Evolutionary conservation across 2,797 vertebrate species (phyloP), one percentile per base, ranked within the genome.

Genomic region (Cryptoprocta ferox): DNA sequence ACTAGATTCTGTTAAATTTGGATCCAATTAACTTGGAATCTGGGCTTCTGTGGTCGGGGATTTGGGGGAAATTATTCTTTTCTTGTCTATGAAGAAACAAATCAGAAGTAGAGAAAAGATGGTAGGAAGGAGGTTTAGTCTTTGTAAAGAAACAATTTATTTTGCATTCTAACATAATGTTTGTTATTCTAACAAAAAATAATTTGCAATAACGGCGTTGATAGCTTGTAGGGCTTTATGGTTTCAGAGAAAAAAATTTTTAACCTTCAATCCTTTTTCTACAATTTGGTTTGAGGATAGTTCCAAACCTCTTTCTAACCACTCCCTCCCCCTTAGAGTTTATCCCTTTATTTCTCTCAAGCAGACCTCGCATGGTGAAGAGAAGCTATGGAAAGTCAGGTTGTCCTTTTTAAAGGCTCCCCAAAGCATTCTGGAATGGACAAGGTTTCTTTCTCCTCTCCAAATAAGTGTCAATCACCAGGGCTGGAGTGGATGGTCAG

Each of bases 401-500:
- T 6, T 89, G 37, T n/a, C 78, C 61, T 45, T 83, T 76, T 39
- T 16, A 90, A 93, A 81, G 39, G 3, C 48, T 93, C 53, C 91
- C 35, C 79, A 42, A 73, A 92, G 50, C 53, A 82, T 42, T 37
- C 15, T 84, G 70, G 61, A 30, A 84, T 15, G 8, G 82, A 83
- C 65, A 79, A 16, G 28, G 84, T 92, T 93, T 95, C 85, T 85
- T 95, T 96, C n/a, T 95, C 37, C 53, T 87, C 65, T 94, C 73
- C 85, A 96, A 89, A 13, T 30, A 95, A 80, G 37, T 56, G 35
- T 83, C 56, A 18, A 13, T 88, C 89, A 21, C 50, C 45, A 78
- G 32, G 42, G 45, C 32, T 65, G 92, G n/a, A 28, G 35, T 48
- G 53, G 79, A 73, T 66, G n/a, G 82, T 21, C 37, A 42, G 59